Percentiles rank a stretch among this genome's conserved stretches.
phyloP scores from a whole-genome alignment of 1,140 invertebrate genomes.

The Bombus impatiens region DNA sequence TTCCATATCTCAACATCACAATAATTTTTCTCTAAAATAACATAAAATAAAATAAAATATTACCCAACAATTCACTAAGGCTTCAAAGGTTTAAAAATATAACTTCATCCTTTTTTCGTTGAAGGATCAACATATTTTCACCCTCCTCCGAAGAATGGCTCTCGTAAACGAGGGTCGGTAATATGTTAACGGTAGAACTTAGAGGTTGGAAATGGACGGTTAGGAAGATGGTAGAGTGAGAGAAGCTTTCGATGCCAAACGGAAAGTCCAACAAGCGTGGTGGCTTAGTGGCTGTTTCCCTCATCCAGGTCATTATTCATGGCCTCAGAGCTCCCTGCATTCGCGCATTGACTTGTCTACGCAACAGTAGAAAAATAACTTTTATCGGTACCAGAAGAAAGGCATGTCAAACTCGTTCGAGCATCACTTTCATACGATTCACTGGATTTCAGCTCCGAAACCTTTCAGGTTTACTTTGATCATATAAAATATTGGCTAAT shows the following conservation, averaged over 20 bases:
- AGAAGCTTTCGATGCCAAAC: slow-evolving; percentile 50
- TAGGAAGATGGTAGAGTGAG: neutral
- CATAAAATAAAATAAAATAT: too few species aligned
- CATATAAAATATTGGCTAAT: neutral
- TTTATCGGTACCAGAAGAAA: neutral
- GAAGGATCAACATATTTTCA: slow-evolving; percentile 9
- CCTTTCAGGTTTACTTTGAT: neutral
- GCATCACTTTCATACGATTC: neutral
- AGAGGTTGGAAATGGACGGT: slow-evolving; percentile 52
- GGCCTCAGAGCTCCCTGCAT: slow-evolving; percentile 45
- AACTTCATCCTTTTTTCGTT: too few species aligned
- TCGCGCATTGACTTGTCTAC: slow-evolving; percentile 40
- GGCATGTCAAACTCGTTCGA: slow-evolving; percentile 22
- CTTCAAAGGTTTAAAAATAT: neutral
- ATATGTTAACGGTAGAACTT: slow-evolving; percentile 45
- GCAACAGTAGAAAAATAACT: slow-evolving; percentile 27
- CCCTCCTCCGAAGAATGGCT: neutral
- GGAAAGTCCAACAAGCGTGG: slow-evolving; percentile 58
- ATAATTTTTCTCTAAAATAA: too few species aligned
- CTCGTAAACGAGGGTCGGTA: neutral
- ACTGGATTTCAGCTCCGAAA: neutral
- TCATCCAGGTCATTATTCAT: slow-evolving; percentile 62
- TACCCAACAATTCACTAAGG: neutral
- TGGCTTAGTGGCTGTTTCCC: slow-evolving; percentile 56
- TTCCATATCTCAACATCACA: too few species aligned